Percentiles rank a stretch among this genome's conserved stretches.
These are phyloP conservation scores for Ancistrus triradiatus DNA, from an alignment of 2,113 vertebrate genomes.

Conservation along the genomic window DNA sequence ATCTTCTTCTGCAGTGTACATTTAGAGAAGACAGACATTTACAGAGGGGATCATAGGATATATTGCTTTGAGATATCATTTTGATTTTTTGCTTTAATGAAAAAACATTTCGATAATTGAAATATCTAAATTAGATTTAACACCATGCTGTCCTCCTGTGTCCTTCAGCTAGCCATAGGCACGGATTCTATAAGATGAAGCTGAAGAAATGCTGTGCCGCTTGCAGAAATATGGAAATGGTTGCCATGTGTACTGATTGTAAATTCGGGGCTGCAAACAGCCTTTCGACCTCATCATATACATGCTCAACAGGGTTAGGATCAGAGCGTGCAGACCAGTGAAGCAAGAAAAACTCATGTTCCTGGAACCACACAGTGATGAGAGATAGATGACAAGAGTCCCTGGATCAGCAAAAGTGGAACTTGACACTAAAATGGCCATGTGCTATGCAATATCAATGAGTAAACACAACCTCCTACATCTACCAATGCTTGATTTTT, in stretches of 20 bases:
- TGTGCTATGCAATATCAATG: too few species aligned
- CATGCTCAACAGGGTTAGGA: background rate
- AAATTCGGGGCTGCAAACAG: background rate
- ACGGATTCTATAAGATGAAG: background rate
- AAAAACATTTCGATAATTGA: too few species aligned
- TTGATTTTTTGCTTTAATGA: too few species aligned
- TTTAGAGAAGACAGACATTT: background rate
- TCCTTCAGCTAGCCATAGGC: too few species aligned
- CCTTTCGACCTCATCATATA: background rate
- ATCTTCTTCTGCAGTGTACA: background rate
- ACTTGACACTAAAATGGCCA: too few species aligned
- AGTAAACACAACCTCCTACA: too few species aligned
- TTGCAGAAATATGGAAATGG: background rate
- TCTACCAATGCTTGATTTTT: too few species aligned
- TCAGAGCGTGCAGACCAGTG: background rate
- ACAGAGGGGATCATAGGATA: background rate
- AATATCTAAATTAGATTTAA: too few species aligned
- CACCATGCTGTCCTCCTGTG: too few species aligned
- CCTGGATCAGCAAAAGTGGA: too few species aligned
- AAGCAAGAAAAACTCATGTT: background rate
- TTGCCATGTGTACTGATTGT: background rate
- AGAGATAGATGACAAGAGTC: too few species aligned
- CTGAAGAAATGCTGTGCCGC: background rate
- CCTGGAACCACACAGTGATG: too few species aligned
- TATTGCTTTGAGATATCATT: background rate